Conservation (phyloP, 2,888 invertebrate species). For the Pharmacophagus antenor region DNA sequence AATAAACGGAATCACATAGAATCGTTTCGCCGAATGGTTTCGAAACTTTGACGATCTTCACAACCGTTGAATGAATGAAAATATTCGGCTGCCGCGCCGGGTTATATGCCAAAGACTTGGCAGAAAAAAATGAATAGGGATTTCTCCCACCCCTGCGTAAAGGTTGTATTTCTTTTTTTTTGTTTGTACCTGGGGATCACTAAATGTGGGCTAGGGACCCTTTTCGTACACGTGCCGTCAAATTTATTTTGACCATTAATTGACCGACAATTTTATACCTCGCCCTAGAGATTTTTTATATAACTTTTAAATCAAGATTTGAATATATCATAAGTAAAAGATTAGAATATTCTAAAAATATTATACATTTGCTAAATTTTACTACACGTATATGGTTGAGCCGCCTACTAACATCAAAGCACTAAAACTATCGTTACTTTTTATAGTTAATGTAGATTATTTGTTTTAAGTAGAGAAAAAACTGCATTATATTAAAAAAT, state of each 20-base stretch:
- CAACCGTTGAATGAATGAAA: conserved; percentile 63
- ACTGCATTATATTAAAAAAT: no score
- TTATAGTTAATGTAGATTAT: no score
- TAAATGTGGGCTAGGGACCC: conserved; percentile 34
- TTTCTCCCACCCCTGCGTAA: conserved; percentile 61
- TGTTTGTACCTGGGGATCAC: conserved; percentile 64
- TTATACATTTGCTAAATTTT: neutral
- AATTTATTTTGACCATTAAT: conserved; percentile 53
- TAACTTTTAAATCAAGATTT: neutral
- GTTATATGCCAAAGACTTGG: conserved; percentile 63
- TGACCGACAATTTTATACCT: conserved; percentile 32
- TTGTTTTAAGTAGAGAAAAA: no score
- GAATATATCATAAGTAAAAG: no score
- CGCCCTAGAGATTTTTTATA: neutral
- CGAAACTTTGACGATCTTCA: conserved; percentile 49
- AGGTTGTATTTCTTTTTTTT: conserved; percentile 56
- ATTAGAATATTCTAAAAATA: no score
- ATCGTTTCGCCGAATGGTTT: conserved; percentile 34
- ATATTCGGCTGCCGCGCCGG: conserved; percentile 48
- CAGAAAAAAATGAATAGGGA: conserved; percentile 68
- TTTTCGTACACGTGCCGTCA: conserved; percentile 70
- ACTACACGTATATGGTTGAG: no score
- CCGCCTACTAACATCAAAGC: no score
- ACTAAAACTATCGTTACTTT: no score
- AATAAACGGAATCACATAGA: conserved; percentile 10